Conservation (phyloP, 2,797 vertebrate species). For the Momotus momota region DNA sequence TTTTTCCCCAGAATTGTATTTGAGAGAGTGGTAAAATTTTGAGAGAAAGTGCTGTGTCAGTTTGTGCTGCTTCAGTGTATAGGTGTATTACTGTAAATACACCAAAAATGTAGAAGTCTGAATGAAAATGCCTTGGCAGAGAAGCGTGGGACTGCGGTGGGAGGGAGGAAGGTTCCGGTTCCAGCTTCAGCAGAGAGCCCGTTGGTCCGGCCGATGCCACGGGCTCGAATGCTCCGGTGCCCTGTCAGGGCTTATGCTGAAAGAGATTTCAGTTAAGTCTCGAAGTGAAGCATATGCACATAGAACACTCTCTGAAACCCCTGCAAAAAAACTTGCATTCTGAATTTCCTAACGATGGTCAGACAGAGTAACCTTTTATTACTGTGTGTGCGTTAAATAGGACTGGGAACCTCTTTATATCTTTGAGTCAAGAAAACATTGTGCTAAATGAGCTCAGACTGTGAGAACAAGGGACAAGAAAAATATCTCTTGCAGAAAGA, state of each 20-base stretch:
- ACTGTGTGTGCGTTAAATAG: background rate
- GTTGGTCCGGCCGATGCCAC: background rate
- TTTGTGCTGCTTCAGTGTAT: fast-evolving
- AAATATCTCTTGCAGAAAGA: background rate
- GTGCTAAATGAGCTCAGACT: conserved; percentile 38
- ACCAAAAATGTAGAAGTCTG: fast-evolving
- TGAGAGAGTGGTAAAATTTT: background rate
- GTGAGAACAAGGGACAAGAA: conserved; percentile 32
- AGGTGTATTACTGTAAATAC: background rate
- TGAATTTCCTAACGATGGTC: background rate
- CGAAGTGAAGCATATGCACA: background rate
- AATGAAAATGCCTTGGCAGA: background rate
- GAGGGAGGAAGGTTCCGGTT: fast-evolving
- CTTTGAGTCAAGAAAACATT: background rate
- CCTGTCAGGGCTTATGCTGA: background rate
- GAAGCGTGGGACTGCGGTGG: background rate
- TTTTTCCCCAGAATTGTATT: background rate
- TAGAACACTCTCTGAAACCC: background rate
- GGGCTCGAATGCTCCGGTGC: background rate
- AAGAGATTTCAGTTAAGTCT: background rate
- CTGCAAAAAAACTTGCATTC: background rate
- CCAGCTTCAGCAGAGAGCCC: background rate
- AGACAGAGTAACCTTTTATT: background rate
- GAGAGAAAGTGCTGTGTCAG: background rate
- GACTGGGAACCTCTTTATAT: background rate